These are phyloP conservation scores for Romanomermis culicivorax DNA, from an alignment of 2,888 invertebrate species.

Conservation along the genomic window DNA sequence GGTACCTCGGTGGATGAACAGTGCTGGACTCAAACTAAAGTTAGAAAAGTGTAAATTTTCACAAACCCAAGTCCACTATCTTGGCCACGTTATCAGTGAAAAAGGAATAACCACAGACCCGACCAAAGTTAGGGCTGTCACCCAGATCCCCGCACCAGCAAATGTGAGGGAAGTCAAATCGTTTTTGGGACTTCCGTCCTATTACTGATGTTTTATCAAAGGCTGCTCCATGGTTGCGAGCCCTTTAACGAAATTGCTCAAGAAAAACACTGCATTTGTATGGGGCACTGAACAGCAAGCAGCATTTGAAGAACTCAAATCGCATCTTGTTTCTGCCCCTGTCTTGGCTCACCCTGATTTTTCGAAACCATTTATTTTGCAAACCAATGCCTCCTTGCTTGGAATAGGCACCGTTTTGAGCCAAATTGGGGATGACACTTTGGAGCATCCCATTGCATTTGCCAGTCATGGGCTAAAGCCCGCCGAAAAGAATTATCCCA, in stretches of 20 bases:
- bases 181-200: constrained; percentile 3
- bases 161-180: neutral
- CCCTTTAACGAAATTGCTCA: neutral
- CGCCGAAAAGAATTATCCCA: constrained; percentile 2
- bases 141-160: neutral
- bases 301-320: constrained; percentile 4
- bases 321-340: neutral
- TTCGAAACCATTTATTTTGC: neutral
- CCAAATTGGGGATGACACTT: neutral
- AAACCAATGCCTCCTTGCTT: constrained; percentile 5
- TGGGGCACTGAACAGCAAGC: neutral
- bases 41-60: constrained; percentile 17
- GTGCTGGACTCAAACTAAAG: constrained; percentile 16
- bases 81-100: constrained; percentile 25
- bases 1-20: constrained; percentile 12
- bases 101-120: constrained; percentile 3
- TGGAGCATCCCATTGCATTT: constrained; percentile 3
- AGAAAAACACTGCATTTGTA: neutral
- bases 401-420: constrained; percentile 3
- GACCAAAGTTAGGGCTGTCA: neutral
- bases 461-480: neutral
- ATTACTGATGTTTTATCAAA: constrained; percentile 5
- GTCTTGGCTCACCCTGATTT: constrained; percentile 7
- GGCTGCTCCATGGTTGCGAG: neutral
- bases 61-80: constrained; percentile 16